phyloP scores from a whole-genome alignment of 2,797 vertebrate species.

The Neopelma chrysocephalum region DNA sequence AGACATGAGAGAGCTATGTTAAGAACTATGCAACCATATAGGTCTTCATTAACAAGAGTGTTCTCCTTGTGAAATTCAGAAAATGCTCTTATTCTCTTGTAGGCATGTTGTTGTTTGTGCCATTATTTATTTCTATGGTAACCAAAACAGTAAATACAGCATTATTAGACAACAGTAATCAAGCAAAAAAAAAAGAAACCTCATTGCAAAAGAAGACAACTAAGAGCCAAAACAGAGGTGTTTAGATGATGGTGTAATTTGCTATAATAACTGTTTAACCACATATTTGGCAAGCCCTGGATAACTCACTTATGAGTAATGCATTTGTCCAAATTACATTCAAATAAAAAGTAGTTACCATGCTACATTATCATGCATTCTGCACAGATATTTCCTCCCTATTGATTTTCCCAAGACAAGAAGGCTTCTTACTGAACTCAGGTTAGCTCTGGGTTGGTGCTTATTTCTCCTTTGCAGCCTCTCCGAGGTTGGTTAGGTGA shows the following conservation, averaged over 20 bases:
- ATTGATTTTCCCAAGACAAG: conserved; percentile 1
- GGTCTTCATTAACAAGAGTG: conserved; percentile 13
- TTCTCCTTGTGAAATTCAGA: neutral
- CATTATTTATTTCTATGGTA: conserved; percentile 45
- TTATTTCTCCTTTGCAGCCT: neutral
- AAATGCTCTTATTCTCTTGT: neutral
- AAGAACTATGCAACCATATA: neutral
- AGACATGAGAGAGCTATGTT: conserved; percentile 17
- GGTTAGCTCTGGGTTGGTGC: neutral
- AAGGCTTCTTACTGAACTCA: neutral
- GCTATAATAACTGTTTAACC: conserved; percentile 55
- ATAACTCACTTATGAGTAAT: conserved; percentile 50
- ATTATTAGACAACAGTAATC: conserved; percentile 13
- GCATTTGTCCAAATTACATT: conserved; percentile 37
- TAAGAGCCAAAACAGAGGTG: conserved; percentile 63
- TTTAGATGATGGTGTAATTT: conserved; percentile 64
- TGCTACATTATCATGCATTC: neutral
- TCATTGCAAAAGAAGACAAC: conserved; percentile 35
- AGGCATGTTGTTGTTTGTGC: neutral
- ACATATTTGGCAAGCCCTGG: conserved; percentile 38
- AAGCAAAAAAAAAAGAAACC: neutral
- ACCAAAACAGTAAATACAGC: conserved; percentile 27
- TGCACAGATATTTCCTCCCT: conserved; percentile 22
- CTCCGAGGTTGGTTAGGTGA: neutral
- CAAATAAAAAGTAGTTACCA: conserved; percentile 31